Conservation (phyloP, 1,140 invertebrate genomes). For the Aphelenchoides fujianensis region DNA sequence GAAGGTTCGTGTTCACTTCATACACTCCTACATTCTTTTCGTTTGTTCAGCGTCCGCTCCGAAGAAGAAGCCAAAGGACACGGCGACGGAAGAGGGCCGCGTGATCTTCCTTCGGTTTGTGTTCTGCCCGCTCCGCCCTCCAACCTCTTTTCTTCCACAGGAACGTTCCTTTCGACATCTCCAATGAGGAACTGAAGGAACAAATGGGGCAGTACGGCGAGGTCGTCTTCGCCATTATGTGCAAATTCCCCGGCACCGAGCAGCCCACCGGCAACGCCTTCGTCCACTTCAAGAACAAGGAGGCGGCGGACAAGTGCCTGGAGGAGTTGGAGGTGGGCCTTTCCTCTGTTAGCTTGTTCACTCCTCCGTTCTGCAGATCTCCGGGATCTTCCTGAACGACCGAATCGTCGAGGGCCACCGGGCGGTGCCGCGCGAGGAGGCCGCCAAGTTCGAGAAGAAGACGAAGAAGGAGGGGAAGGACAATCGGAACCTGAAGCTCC, state of each 20-base stretch:
- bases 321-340: slow-evolving; percentile 39
- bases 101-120: slow-evolving; percentile 42
- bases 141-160: slow-evolving; percentile 37
- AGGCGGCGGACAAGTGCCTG: slow-evolving; percentile 42
- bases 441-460: slow-evolving; percentile 31
- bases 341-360: too few species aligned
- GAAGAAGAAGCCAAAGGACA: slow-evolving; percentile 34
- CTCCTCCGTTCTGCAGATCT: slow-evolving; percentile 14
- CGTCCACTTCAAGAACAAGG: slow-evolving; percentile 46
- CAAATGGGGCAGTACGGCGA: slow-evolving; percentile 47
- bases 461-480: slow-evolving; percentile 45
- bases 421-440: slow-evolving; percentile 43
- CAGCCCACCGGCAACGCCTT: slow-evolving; percentile 52
- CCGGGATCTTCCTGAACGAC: slow-evolving; percentile 3
- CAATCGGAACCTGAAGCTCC: slow-evolving; percentile 47
- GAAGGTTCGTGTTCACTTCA: neutral
- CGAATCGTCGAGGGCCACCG: slow-evolving; percentile 34
- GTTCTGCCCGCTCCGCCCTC: neutral
- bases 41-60: slow-evolving; percentile 23
- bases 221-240: slow-evolving; percentile 48
- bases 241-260: slow-evolving; percentile 47
- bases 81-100: slow-evolving; percentile 38
- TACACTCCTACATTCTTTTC: neutral
- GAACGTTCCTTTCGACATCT: slow-evolving; percentile 42
- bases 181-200: slow-evolving; percentile 41